Evolutionary conservation across 2,113 vertebrate genomes (phyloP).

Genomic region (Myotis brandtii): DNA sequence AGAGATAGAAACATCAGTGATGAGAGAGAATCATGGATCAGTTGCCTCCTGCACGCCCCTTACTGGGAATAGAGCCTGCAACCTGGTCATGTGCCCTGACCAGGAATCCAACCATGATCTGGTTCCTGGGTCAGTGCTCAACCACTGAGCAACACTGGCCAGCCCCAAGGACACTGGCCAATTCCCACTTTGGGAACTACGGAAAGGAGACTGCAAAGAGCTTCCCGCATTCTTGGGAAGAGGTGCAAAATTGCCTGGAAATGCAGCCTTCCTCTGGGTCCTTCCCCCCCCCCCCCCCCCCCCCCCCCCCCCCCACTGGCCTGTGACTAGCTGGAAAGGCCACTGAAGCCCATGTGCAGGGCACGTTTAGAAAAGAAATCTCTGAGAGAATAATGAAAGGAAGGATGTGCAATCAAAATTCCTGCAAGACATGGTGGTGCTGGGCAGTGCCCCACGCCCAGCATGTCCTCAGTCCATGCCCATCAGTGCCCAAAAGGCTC

Average conservation of each 20-base stretch:
- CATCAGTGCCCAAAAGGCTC: fast-evolving
- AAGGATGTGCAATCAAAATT: background rate
- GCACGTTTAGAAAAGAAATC: background rate
- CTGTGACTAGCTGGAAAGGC: background rate
- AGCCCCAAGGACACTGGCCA: background rate
- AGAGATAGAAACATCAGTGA: too few species aligned
- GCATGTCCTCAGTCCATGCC: fast-evolving
- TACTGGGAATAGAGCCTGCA: too few species aligned
- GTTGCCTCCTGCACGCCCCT: too few species aligned
- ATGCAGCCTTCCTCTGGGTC: background rate
- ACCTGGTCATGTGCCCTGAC: too few species aligned
- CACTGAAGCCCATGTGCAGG: background rate
- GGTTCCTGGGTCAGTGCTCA: too few species aligned
- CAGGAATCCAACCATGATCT: too few species aligned
- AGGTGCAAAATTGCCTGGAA: background rate
- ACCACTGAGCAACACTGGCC: too few species aligned
- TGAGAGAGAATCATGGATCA: too few species aligned
- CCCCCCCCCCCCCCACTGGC: background rate
- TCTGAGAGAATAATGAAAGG: background rate
- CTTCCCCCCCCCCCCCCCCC: background rate
- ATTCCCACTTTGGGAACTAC: background rate
- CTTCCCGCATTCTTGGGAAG: background rate
- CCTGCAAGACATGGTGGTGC: background rate
- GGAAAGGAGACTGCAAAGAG: background rate
- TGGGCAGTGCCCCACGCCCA: fast-evolving